A percentile compares a stretch with the other conserved stretches of the same genome.
phyloP scores from a whole-genome alignment of 1,140 invertebrate genomes.

The Procambarus clarkii region DNA sequence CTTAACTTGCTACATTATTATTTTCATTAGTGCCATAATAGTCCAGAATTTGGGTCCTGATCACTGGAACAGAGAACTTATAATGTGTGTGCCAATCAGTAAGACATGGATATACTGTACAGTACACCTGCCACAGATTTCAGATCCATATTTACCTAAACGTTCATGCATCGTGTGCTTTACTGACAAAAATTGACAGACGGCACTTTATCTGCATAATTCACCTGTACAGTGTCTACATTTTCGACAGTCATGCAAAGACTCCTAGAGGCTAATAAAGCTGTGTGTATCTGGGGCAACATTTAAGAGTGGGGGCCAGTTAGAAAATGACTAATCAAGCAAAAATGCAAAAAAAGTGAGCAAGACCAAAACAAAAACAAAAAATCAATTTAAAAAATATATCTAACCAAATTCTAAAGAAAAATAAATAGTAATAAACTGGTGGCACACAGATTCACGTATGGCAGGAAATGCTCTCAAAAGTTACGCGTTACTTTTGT shows the following conservation, averaged over 20 bases:
- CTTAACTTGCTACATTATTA: not conserved
- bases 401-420: not conserved
- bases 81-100: constrained; percentile 13
- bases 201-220: constrained; percentile 8
- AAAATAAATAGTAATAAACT: not conserved
- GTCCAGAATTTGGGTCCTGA: constrained; percentile 56
- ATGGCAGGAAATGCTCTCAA: constrained; percentile 67
- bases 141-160: not conserved
- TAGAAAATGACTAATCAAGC: constrained; percentile 8
- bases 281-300: constrained; percentile 21
- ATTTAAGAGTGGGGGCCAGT: constrained; percentile 4
- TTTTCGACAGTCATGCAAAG: constrained; percentile 17
- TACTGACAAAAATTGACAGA: not conserved
- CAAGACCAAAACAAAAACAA: constrained; percentile 1
- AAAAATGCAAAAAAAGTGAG: constrained; percentile 1
- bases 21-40: not conserved
- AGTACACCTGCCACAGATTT: constrained; percentile 27
- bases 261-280: not conserved
- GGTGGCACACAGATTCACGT: constrained; percentile 49
- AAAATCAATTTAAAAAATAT: not conserved
- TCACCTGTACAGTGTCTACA: not conserved
- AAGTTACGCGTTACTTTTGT: constrained; percentile 29
- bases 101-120: not conserved
- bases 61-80: constrained; percentile 1
- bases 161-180: not conserved